Base-by-base conservation (phyloP, 2,113 vertebrate species). In the Platanista minor region DNA sequence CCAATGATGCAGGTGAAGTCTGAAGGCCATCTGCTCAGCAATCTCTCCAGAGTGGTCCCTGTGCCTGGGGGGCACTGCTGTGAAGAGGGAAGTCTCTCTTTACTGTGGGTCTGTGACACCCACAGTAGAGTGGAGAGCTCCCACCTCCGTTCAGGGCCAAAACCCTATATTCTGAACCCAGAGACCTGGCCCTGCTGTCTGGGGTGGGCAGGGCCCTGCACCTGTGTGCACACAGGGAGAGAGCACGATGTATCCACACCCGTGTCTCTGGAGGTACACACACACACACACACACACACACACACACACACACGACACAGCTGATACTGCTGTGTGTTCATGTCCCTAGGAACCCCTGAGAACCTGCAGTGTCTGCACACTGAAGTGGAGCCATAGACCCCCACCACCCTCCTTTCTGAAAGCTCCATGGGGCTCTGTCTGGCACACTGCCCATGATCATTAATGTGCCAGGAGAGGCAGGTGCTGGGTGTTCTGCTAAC, bases 31-130 rank as follows among this genome's bases (percentile, higher is more conserved):
- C 64, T 39, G 6, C 75, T 46, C 39, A 14, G 61, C 21, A 1
- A 4, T 64, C 43, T n/a, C 46, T 43, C 36, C 10, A 10, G 59
- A 20, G 46, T 1, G 13, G 59, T 46, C 31, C 29, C 17, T 54
- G 39, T 5, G 1, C 27, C 2, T 11, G 14, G 36, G n/a, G 13
- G n/a, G 15, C 27, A 5, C 33, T 8, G n/a, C 57, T 0, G 0
- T n/a, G 21, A 66, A 29, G n/a, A 25, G 17, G 33, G 9, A 33
- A 54, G 41, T 27, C 27, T 80, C 62, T 6, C 49, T 90, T 85
- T 25, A n/a, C 15, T 9, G 3, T 13, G 12, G 1, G 1, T 29
- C 62, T 29, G 39, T 46, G 85, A 20, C 39, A 46, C 61, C 17
- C 57, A 74, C 57, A 74, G 43, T 8, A 74, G 3, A 8, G 17